These are phyloP conservation scores for Scaptodrosophila lebanonensis DNA, from an alignment of 1,140 invertebrate species.

Conservation along the genomic window DNA sequence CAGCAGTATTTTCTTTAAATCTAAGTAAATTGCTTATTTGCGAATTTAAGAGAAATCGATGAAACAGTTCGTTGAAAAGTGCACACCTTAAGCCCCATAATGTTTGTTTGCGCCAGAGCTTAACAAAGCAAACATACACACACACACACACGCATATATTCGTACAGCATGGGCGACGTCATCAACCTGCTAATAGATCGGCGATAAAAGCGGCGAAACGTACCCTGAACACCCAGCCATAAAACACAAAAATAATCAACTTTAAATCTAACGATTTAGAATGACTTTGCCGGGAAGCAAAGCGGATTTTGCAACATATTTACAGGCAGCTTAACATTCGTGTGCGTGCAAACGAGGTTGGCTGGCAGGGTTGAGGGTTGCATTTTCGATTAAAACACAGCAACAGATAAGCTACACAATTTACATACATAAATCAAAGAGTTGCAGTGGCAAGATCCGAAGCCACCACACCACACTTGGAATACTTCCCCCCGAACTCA, in stretches of 20 bases:
- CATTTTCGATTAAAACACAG: slow-evolving; percentile 59
- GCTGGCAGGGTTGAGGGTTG: slow-evolving; percentile 27
- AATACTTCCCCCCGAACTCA: slow-evolving; percentile 11
- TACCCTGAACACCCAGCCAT: slow-evolving; percentile 17
- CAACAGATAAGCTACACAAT: slow-evolving; percentile 48
- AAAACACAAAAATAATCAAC: slow-evolving; percentile 47
- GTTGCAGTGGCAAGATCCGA: too few relatives aligned
- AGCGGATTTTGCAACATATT: slow-evolving; percentile 47
- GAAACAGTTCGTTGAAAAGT: too few relatives aligned
- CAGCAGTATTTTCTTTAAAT: too few relatives aligned
- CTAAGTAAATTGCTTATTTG: too few relatives aligned
- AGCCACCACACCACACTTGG: slow-evolving; percentile 13
- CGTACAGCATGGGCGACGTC: too few relatives aligned
- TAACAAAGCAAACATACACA: slow-evolving; percentile 29
- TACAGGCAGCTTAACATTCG: slow-evolving; percentile 38
- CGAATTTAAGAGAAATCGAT: too few relatives aligned
- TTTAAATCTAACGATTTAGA: slow-evolving; percentile 48
- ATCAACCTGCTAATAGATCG: slow-evolving; percentile 39
- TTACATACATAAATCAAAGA: slow-evolving; percentile 64
- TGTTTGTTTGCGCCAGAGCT: slow-evolving; percentile 24
- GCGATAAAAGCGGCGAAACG: slow-evolving; percentile 10
- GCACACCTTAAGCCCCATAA: too few relatives aligned
- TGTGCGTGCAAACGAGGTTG: slow-evolving; percentile 1
- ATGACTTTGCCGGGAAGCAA: slow-evolving; percentile 2
- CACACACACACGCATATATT: too few relatives aligned